Conservation (phyloP, 2,888 invertebrate species). For the Epinotia brunnichana region DNA sequence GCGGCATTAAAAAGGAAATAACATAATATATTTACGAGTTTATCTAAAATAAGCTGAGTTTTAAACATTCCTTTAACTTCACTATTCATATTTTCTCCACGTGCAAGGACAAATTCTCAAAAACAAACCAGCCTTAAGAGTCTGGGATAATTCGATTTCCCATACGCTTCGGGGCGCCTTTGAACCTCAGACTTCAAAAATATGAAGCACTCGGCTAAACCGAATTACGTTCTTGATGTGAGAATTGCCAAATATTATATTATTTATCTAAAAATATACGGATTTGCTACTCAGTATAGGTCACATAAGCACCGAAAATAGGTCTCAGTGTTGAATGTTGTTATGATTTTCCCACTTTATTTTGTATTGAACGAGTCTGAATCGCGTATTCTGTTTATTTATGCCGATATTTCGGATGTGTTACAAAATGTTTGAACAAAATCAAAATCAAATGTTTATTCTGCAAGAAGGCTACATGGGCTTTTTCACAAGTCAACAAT, state of each 20-base stretch:
- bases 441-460: too few relatives aligned
- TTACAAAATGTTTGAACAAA: too few relatives aligned
- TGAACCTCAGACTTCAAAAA: slow-evolving; percentile 30
- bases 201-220: slow-evolving; percentile 30
- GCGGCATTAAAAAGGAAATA: too few relatives aligned
- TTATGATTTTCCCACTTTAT: background rate
- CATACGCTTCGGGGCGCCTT: slow-evolving; percentile 14
- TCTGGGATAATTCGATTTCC: slow-evolving; percentile 30
- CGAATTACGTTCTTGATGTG: slow-evolving; percentile 19
- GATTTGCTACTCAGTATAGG: background rate
- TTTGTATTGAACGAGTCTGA: too few relatives aligned
- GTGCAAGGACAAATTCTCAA: background rate
- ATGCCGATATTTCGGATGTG: too few relatives aligned
- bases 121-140: slow-evolving; percentile 21
- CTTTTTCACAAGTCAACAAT: too few relatives aligned
- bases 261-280: background rate
- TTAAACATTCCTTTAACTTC: too few relatives aligned
- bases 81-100: background rate
- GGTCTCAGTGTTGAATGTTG: background rate
- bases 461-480: too few relatives aligned
- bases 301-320: background rate
- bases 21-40: too few relatives aligned
- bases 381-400: too few relatives aligned
- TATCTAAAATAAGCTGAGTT: too few relatives aligned
- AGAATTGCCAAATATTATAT: background rate